phyloP scores from a whole-genome alignment of 2,113 vertebrate genomes.

The Prunella himalayana region DNA sequence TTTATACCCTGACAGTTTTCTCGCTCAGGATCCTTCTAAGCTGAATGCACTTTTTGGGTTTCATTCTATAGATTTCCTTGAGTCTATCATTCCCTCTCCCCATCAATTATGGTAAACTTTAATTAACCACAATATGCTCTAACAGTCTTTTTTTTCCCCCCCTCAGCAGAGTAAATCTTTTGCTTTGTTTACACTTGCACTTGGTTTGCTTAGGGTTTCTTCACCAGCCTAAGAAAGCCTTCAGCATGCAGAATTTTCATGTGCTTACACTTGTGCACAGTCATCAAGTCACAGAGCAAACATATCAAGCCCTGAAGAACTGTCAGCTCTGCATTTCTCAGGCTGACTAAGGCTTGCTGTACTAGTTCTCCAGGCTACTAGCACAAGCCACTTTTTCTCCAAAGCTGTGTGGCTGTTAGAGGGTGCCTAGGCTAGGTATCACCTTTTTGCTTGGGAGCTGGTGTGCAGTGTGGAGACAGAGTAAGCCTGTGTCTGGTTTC shows the following conservation, averaged over 20 bases:
- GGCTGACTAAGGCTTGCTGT: background rate
- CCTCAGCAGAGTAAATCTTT: background rate
- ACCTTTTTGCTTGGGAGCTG: background rate
- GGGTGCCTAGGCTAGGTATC: background rate
- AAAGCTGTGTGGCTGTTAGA: background rate
- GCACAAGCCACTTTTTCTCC: background rate
- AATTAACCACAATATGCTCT: background rate
- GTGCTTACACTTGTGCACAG: background rate
- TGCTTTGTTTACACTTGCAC: background rate
- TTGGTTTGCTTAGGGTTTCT: background rate
- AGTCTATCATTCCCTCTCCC: background rate
- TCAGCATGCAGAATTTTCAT: background rate
- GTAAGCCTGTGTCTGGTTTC: background rate
- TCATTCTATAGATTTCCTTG: background rate
- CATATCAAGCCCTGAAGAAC: background rate
- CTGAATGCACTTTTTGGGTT: background rate
- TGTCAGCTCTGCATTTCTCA: background rate
- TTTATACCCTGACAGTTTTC: background rate
- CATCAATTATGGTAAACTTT: background rate
- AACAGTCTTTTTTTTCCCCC: background rate
- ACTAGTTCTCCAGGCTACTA: background rate
- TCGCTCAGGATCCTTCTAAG: background rate
- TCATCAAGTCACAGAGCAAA: slow-evolving; percentile 12
- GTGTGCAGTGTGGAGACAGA: background rate
- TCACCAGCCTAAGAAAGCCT: background rate